Conservation (phyloP, 2,888 invertebrate genomes). For the Bugulina stolonifera region DNA sequence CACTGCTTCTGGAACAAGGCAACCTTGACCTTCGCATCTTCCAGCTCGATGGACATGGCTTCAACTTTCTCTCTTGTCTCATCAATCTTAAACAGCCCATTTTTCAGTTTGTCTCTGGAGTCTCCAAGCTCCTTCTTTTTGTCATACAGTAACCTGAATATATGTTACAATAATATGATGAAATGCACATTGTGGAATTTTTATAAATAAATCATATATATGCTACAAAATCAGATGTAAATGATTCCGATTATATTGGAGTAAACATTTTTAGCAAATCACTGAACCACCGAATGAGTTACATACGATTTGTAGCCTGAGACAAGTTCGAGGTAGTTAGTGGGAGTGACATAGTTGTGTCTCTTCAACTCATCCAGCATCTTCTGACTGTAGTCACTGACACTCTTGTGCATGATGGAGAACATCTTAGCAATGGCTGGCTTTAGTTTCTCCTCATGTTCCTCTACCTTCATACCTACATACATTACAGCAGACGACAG, state of each 20-base stretch:
- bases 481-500: too few species aligned
- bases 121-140: constrained; percentile 68
- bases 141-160: constrained; percentile 62
- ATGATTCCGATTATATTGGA: too few species aligned
- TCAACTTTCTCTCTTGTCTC: constrained; percentile 76
- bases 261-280: too few species aligned
- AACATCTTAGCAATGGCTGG: constrained; percentile 65
- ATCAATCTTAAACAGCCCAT: constrained; percentile 78
- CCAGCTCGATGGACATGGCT: constrained; percentile 76
- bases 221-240: too few species aligned
- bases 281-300: too few species aligned
- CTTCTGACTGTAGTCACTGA: constrained; percentile 64
- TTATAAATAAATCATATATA: too few species aligned
- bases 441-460: constrained; percentile 45
- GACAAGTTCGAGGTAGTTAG: constrained; percentile 79
- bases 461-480: constrained; percentile 14
- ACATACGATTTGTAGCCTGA: constrained; percentile 72
- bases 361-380: constrained; percentile 75
- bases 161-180: not conserved
- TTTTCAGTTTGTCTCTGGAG: constrained; percentile 70
- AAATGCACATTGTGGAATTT: too few species aligned
- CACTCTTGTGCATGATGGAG: constrained; percentile 75
- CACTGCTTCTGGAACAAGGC: constrained; percentile 73
- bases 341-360: constrained; percentile 80
- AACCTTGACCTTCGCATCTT: constrained; percentile 64